Percentiles rank a stretch among this genome's conserved stretches.
phyloP scores from a whole-genome alignment of 2,888 invertebrate genomes.

The Eilema depressum region DNA sequence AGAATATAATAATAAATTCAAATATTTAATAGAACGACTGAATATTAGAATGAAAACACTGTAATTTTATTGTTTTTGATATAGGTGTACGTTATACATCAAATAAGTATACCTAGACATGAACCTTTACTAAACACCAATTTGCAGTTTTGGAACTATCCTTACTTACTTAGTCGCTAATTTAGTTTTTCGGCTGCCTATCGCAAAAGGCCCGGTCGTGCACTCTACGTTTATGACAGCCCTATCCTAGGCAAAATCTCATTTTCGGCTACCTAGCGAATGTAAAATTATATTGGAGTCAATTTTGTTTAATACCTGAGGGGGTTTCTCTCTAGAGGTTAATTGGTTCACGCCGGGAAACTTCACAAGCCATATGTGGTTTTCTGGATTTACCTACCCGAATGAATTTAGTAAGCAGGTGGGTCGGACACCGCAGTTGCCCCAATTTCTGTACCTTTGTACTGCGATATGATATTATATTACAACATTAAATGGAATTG shows the following conservation, averaged over 20 bases:
- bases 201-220: conserved; percentile 32
- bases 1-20: too few relatives aligned
- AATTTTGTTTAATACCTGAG: conserved; percentile 73
- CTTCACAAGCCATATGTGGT: conserved; percentile 75
- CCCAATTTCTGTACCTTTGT: conserved; percentile 57
- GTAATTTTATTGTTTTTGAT: too few relatives aligned
- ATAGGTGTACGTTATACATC: too few relatives aligned
- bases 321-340: conserved; percentile 64
- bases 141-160: conserved; percentile 15
- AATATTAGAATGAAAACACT: too few relatives aligned
- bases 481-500: conserved; percentile 54
- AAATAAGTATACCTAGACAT: too few relatives aligned
- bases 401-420: conserved; percentile 61
- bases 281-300: conserved; percentile 76
- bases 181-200: conserved; percentile 44
- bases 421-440: conserved; percentile 42
- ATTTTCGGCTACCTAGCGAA: conserved; percentile 59
- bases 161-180: conserved; percentile 27
- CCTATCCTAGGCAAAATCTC: conserved; percentile 59
- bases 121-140: neutral
- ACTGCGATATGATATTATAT: conserved; percentile 59
- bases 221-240: conserved; percentile 41
- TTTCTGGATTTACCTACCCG: conserved; percentile 69
- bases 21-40: too few relatives aligned
- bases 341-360: conserved; percentile 72